Evolutionary conservation across 2,797 vertebrate species (phyloP), one percentile per base, ranked within the genome.

Genomic region (Sarcoramphus papa): DNA sequence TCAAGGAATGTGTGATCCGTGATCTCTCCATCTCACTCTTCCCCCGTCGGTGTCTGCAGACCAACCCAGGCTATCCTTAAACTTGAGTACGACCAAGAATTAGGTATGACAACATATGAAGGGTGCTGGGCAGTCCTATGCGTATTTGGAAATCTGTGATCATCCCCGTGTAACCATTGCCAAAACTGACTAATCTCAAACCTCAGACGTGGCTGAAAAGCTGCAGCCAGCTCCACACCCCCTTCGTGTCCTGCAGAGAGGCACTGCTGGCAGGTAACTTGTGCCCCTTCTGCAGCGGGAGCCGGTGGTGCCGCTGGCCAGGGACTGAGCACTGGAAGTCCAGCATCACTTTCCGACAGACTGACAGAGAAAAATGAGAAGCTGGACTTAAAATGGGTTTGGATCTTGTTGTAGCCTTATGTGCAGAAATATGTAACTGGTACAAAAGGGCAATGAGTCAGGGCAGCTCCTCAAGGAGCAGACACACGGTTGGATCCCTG

Each of bases 1-100:
- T 69, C 37, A 63, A 43, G 67, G 25, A 79, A 25, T 1, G 25
- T 27, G 15, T 25, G 50, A 69, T 31, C 62, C 0, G 0, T 56
- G 45, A 43, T 48, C 28, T 68, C 45, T 87, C 18, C 50, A 18
- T 62, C 63, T 76, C 35, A 9, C 13, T 63, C 37, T 24, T 12
- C 6, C 20, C 13, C 15, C 11, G 1, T 22, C 5, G 3, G 30
- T 33, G 65, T 14, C 78, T 45, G 23, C 50, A 72, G 70, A 70
- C 10, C 62, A 81, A 20, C 33, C 14, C 51, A 78, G 40, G 6
- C 45, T 86, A 0, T 21, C 28, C 57, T 56, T 47, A 62, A 57
- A 48, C 18, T 30, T 23, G 23, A 70, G 10, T 24, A 57, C 3
- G 3, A 3, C 18, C 37, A 23, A 7, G 4, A n/a, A 30, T 9